Base-by-base conservation (phyloP, 2,888 invertebrate genomes). In the Machimus rusticus region DNA sequence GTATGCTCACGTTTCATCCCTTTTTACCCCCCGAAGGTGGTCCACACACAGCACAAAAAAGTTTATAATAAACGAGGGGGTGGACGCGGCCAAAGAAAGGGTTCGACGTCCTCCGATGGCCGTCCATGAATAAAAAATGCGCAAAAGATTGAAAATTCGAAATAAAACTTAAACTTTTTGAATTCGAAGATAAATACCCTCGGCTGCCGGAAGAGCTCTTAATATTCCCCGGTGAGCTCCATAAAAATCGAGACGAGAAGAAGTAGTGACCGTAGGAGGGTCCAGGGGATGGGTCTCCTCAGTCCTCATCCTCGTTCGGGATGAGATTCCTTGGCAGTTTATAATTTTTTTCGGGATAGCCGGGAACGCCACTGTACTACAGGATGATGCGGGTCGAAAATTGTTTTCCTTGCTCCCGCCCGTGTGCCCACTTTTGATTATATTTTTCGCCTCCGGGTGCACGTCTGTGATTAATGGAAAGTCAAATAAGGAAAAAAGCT, bases 381-480 rank as follows among this genome's bases (percentile, higher is more conserved):
- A 19, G 82, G 81, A 51, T 51, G 81, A 81, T 51, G 28, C 28
- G 55, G 81, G 51, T 51, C 81, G 78, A 81, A 76, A 82, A 82
- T 82, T 82, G 82, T 82, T 82, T 82, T 82, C 82, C n/a, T 37
- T 55, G 46, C 57, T 57, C 34, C 34, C 34, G 31, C 57, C 82
- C 34, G 51, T 19, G 9, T 82, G 1, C 37, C 16, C 66, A 23
- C 37, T 82, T 66, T 66, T 66, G 82, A 82, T 82, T 57, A 66
- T 82, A 82, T 82, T 82, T 82, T 57, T 37, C 66, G 57, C 57
- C 82, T 31, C 23, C 66, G 57, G 82, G 66, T 37, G 39, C 34
- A 82, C 82, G 57, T 37, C 57, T 66, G 57, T 82, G 82, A 82
- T 82, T 82, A 82, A 82, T 82, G 82, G 57, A 82, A 82, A 82